Base-by-base conservation (phyloP, 2,113 vertebrate genomes). In the Platanista minor region DNA sequence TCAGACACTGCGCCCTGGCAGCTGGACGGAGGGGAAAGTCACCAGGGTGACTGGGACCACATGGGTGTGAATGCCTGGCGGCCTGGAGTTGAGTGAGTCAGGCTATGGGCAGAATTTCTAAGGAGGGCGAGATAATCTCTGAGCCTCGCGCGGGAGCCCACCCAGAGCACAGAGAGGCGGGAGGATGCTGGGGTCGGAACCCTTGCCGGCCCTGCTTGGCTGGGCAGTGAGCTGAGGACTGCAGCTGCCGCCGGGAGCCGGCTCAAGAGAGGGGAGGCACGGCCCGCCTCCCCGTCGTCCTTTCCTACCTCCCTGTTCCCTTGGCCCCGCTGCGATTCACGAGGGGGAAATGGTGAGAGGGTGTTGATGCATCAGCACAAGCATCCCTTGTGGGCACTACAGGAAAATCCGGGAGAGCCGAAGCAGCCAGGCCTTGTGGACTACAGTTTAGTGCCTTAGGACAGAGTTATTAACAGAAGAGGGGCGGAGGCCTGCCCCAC, bases 401-500 rank as follows among this genome's bases (percentile, higher is more conserved):
- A 69, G 62, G 46, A n/a, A 77, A 61, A 23, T 61, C 36, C 80
- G 1, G 31, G 33, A 41, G 4, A 15, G 25, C 23, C 6, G 1
- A 67, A 31, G 13, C 1, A 5, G 29, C 2, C 49, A 2, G 64
- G 49, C 54, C 83, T 41, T 43, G 11, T 0, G 5, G 6, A 17
- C 27, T 39, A 5, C 25, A 18, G 9, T 21, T 61, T 17, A 7
- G 0, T 2, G 3, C 11, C 5, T 5, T 21, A 57, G 6, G 23
- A 25, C 39, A n/a, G 25, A 23, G 13, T 2, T 3, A 3, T 2
- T 3, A 3, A 3, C 14, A 4, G 1, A 3, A 9, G 23, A 9
- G 1, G 8, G 20, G 20, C 25, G 7, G 12, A 2, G 41, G 6
- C 5, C 36, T 4, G 2, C 59, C 27, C 1, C 12, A 2, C 12